These are phyloP conservation scores for Linyphia triangularis DNA, from an alignment of 2,888 invertebrate genomes.

Conservation along the genomic window DNA sequence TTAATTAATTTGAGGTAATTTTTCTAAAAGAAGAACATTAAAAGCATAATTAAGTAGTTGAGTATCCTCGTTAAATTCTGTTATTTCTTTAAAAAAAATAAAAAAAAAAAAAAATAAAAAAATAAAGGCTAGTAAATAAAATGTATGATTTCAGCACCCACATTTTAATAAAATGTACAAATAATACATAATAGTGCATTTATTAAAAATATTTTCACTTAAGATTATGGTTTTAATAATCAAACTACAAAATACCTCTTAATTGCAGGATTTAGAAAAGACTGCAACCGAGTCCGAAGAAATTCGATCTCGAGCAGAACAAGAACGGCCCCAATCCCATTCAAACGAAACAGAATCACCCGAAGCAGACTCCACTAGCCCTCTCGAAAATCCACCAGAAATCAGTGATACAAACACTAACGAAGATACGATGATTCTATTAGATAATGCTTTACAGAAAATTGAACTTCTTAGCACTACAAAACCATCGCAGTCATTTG, in stretches of 20 bases:
- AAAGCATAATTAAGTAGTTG: too few relatives aligned
- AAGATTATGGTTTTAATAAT: too few relatives aligned
- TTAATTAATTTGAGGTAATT: too few relatives aligned
- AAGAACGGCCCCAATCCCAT: not conserved
- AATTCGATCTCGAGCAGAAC: constrained; percentile 12
- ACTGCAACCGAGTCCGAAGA: constrained; percentile 41
- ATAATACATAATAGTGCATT: too few relatives aligned
- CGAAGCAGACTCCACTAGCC: not conserved
- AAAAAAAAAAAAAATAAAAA: too few relatives aligned
- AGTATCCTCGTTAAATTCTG: too few relatives aligned
- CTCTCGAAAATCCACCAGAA: not conserved
- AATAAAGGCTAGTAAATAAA: too few relatives aligned
- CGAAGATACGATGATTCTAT: not conserved
- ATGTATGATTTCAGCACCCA: too few relatives aligned
- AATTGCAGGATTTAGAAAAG: constrained; percentile 59
- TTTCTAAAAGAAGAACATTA: too few relatives aligned
- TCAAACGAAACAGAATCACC: not conserved
- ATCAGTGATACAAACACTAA: not conserved
- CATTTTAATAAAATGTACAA: too few relatives aligned
- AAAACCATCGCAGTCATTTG: not conserved
- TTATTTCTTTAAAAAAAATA: too few relatives aligned
- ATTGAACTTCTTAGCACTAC: constrained; percentile 16
- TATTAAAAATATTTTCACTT: too few relatives aligned
- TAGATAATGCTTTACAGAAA: constrained; percentile 32
- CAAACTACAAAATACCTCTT: not conserved